Conservation (phyloP, 1,140 invertebrate species). For the Papilio dardanus region DNA sequence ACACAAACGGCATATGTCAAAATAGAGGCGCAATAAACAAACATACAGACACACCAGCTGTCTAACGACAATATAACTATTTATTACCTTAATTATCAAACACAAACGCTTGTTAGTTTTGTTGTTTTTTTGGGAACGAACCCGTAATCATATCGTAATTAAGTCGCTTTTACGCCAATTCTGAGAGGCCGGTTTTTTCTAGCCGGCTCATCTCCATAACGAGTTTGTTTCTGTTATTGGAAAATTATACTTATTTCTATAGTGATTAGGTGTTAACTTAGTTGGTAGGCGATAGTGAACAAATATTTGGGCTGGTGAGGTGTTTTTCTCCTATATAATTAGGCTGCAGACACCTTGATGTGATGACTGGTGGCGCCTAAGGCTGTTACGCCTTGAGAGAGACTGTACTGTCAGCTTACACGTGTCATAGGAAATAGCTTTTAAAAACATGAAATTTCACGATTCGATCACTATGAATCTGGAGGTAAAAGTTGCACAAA, state of each 20-base stretch:
- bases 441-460: neutral
- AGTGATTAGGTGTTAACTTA: constrained; percentile 42
- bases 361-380: constrained; percentile 70
- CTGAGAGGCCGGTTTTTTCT: constrained; percentile 56
- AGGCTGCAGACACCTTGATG: constrained; percentile 73
- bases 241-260: constrained; percentile 40
- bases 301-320: constrained; percentile 70
- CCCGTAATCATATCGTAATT: constrained; percentile 79
- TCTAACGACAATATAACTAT: constrained; percentile 74
- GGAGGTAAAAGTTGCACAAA: too few relatives aligned
- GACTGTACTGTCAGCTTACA: constrained; percentile 14
- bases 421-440: neutral
- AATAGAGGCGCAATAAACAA: constrained; percentile 66
- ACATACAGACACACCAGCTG: constrained; percentile 69
- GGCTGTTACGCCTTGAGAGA: constrained; percentile 49
- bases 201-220: constrained; percentile 37
- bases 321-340: constrained; percentile 74
- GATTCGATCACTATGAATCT: too few relatives aligned
- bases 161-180: constrained; percentile 78
- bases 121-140: constrained; percentile 56
- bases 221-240: constrained; percentile 9
- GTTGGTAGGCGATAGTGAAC: constrained; percentile 44
- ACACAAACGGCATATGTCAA: constrained; percentile 56
- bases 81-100: constrained; percentile 73
- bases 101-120: constrained; percentile 75